Base-by-base conservation (phyloP, 2,888 invertebrate species). In the Nymphalis urticae region DNA sequence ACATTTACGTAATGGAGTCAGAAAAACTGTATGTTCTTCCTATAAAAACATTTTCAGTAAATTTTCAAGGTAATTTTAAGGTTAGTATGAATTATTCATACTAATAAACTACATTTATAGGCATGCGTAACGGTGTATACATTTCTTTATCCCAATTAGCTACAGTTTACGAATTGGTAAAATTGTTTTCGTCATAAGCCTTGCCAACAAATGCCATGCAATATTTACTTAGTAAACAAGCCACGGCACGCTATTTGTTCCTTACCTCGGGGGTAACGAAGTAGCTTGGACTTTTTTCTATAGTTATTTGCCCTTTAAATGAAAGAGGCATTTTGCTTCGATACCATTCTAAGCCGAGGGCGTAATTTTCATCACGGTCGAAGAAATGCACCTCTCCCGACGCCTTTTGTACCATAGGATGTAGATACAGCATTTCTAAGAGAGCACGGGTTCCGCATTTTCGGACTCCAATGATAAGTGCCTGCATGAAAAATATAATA, bases 211-310 rank as follows among this genome's bases (percentile, higher is more conserved):
- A 42, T 60, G 47, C 54, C 27, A 42, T 67, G 54, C 50, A 56
- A 48, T 67, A 67, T 67, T 71, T 62, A 59, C 58, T 50, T n/a
- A 65, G 50, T 56, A 60, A 68, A 62, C 62, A 68, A 36, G 10
- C 42, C 36, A 42, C 53, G 71, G 42, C 36, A 53, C 62, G 69
- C 62, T 60, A 62, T 69, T 72, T 60, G 62, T 66, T 59, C 54
- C 68, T 94, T 87, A 98, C 98, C 94, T 97, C 96, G 17, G 97
- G 96, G 67, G 98, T 98, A 59, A 98, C 97, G 91, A 99, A 99
- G 90, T 99, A 99, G 80, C 98, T 98, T 7, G 99, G 99, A 79
- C 98, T 98, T 90, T 99, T 99, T 89, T 99, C 99, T 78, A 98
- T 97, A 67, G 98, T 98, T 76, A 98, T 96, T 88, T 98, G 98